phyloP scores from a whole-genome alignment of 2,888 invertebrate species.

The Dynastes hyllus region DNA sequence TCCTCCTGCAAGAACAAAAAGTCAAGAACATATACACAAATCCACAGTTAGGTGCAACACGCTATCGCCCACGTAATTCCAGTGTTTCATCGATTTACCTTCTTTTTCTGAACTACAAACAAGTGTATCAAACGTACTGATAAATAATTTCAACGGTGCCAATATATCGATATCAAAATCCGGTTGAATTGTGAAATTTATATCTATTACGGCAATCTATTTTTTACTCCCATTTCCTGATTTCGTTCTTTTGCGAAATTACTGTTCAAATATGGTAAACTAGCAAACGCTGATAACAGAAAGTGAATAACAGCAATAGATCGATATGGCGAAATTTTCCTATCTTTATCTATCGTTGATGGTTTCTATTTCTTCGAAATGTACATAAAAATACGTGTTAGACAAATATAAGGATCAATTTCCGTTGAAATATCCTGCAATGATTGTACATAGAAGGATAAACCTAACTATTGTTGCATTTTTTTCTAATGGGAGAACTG shows the following conservation, averaged over 20 bases:
- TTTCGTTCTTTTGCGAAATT: constrained; percentile 14
- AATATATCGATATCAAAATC: not conserved
- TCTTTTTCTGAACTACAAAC: no score
- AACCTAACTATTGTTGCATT: no score
- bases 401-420: no score
- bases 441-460: no score
- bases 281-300: not conserved
- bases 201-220: not conserved
- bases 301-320: not conserved
- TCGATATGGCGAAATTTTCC: constrained; percentile 1
- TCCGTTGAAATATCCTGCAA: no score
- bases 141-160: not conserved
- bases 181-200: not conserved
- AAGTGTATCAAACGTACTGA: no score
- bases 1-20: no score
- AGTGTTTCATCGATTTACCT: no score
- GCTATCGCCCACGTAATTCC: no score
- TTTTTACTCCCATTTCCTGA: not conserved
- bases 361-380: not conserved
- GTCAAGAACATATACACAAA: no score
- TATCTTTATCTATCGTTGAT: not conserved
- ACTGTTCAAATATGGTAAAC: not conserved
- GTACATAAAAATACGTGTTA: not conserved
- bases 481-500: no score
- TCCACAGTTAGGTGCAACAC: no score